Base-by-base conservation (phyloP, 2,797 vertebrate genomes). In the Myiothlypis coronata region DNA sequence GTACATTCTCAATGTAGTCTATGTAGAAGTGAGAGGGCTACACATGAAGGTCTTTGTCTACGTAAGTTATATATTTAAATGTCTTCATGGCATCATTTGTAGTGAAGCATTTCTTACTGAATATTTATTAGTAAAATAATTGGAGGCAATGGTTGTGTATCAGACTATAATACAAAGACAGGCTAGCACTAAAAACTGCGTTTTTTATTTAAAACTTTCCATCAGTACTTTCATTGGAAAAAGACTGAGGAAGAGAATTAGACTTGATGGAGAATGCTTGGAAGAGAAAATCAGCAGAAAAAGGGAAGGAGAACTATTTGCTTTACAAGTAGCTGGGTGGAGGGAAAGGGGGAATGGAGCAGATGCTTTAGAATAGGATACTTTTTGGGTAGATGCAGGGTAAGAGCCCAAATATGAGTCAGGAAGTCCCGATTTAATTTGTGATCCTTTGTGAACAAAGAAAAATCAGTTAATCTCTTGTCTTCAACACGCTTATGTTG, bases 351-450 rank as follows among this genome's bases (percentile, higher is more conserved):
- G 30, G 17, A 88, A 53, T 63, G 59, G 61, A 91, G 52, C 70
- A 82, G 56, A 52, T 77, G 56, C 87, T 76, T 82, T 88, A 50
- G 63, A 83, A 67, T 34, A 43, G 37, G n/a, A 44, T 79, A 30
- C 16, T 82, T 34, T 22, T 24, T 8, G 37, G 32, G 18, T 67
- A 68, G 18, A 22, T 76, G 49, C 23, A 63, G 68, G 32, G 50
- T 86, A 74, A 93, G 63, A 82, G 22, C 43, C 30, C 53, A 43
- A 37, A 72, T 28, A 28, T 39, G 18, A 79, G 61, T 78, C 56
- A 53, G 64, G 52, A 94, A 86, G 63, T 87, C 55, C 27, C 22
- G 41, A 88, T 93, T 72, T 92, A 76, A 88, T 88, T 90, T 83
- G 52, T 1, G 1, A 24, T 90, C 74, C 44, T 88, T 94, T 94